Base-by-base conservation (phyloP, 2,113 vertebrate genomes). In the Falco punctatus region DNA sequence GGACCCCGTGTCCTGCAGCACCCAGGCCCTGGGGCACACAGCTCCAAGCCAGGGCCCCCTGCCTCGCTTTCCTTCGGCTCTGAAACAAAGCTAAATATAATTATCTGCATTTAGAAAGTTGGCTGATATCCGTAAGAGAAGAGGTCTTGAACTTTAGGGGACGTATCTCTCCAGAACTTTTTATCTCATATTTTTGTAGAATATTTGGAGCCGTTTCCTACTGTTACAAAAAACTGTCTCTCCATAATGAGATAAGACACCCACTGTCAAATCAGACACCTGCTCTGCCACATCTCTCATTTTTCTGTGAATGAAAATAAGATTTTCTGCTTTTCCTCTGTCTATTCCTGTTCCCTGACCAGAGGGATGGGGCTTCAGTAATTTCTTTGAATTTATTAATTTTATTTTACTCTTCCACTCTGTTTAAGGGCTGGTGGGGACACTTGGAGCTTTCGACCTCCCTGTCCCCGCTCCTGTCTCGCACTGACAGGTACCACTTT, bases 1-100 rank as follows among this genome's bases (percentile, higher is more conserved):
- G 57, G 20, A 38, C 9, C 27, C 28, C 7, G 0, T 27, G 73
- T n/a, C 78, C 46, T 86, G 81, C 1, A 64, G 38, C 27, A 38
- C 10, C 26, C 0, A 2, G 46, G 16, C 16, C 13, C 23, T 51
- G 4, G 40, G 21, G 35, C 12, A 14, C 66, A 83, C 27, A 91
- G 9, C 17, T 58, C 26, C 2, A 2, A 8, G 0, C 23, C 7
- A 65, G 32, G 46, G 3, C 27, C 42, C 40, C 0, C 0, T 46
- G 38, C n/a, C 46, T 78, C 83, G 10, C 28, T 35, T 92, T 33
- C 52, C 42, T 24, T 73, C 7, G 33, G 17, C 51, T 87, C 21
- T 44, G 35, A 91, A 88, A 4, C 26, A 78, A 79, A 90, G 9
- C 35, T 83, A 33, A 77, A 70, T 5, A 19, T 3, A 0, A 6